Evolutionary conservation across 2,888 invertebrate genomes (phyloP), one percentile per base, ranked within the genome.

Genomic region (Hydrotaea diabolus): DNA sequence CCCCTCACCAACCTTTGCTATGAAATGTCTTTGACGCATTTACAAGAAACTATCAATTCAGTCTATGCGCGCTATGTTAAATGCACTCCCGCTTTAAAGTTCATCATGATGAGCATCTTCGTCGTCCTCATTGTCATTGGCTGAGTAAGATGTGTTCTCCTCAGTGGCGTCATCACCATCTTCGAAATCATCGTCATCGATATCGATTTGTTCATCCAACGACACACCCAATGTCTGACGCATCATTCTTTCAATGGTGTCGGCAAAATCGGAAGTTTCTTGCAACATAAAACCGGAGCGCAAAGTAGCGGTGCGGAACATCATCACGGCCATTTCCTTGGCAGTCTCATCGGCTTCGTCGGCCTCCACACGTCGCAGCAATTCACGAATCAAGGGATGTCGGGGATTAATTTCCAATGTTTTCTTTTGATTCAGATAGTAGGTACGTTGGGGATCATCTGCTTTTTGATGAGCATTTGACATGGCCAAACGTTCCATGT

Each of bases 401-500:
- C 98, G 94, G 57, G 99, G 98, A 93, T 99, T 99, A 89, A 99
- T 96, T 94, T 99, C 99, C 88, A 99, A 93, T 72, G 97, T 97
- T 93, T 99, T 99, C 95, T 98, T 99, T 93, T 98, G 98, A 90
- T 95, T 96, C 62, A 98, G 93, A 92, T 98, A 98, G 92, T 97
- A 93, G 89, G 95, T 94, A 90, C 97, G 95, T 91, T 98, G 97
- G 46, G 97, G 96, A 93, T 98, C 98, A 90, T 98, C 97, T 4
- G 96, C 92, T 92, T 99, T 99, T 92, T 98, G 98, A 93, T 99
- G 99, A 17, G 99, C 98, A 93, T 99, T 99, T 66, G 97, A 96
- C 86, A 97, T 93, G 86, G 99, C 98, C 87, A 99, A 95, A 72
- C 99, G 95, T 93, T 99, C 99, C 99, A 99, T 99, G 93, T 99